Base-by-base conservation (phyloP, 2,888 invertebrate genomes). In the Atethmia centrago region DNA sequence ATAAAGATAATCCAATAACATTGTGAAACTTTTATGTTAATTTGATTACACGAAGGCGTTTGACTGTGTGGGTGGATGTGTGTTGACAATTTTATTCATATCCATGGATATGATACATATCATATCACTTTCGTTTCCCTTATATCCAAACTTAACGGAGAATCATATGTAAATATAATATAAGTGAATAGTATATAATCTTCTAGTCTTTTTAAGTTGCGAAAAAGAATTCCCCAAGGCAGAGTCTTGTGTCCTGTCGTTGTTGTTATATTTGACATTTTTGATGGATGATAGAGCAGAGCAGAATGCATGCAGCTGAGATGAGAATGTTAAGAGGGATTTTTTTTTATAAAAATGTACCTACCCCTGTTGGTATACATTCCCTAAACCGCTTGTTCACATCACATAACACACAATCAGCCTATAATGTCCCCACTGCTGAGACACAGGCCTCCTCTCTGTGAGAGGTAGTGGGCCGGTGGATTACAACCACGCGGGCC, bases 171-270 rank as follows among this genome's bases (percentile, higher is more conserved):
- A 45, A 25, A 51, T 25, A 21, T 59, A 25, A 51, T 25, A 21
- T 59, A 16, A 59, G 14, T 45, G 0, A 59, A 14, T 16, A 16
- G n/a, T 28, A 14, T 5, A 3, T 3, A 36, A 4, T 36, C 21
- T 9, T 21, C 16, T 9, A 40, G 16, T 40, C 16, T 25, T 16
- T 40, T 40, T 2, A 25, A n/a, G 5, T 4, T 0, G 4, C 16
- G 19, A 63, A 16, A 49, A 31, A 31, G 47, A 1, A 10, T 63
- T 47, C 21, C 28, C 0, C 55, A 76, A 55, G 65, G 76, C 40
- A 76, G 36, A 36, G 40, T 40, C 9, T 40, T 40, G 40, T 9
- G 40, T 40, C 40, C 40, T 40, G 40, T n/a, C n/a, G n/a, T n/a
- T n/a, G n/a, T n/a, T n/a, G n/a, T 40, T 40, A 8, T 40, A 9